Evolutionary conservation across 1,140 invertebrate species (phyloP), one percentile per base, ranked within the genome.

Genomic region (Frieseomelitta varia): DNA sequence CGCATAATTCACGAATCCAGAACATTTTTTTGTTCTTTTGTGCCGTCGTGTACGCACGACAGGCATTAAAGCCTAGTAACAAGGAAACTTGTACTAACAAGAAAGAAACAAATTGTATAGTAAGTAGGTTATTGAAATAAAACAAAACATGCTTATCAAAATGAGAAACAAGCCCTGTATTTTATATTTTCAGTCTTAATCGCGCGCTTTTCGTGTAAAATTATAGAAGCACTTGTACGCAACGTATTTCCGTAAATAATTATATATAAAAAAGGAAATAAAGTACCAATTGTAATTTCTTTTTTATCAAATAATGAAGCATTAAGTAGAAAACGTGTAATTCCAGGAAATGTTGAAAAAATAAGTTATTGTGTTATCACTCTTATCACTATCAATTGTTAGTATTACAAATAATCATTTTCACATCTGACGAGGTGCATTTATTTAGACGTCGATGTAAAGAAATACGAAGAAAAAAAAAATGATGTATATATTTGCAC

Each of bases 71-170:
- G 72, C 74, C 68, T 89, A 86, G 80, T 65, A 84, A 79, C 78
- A 88, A 90, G 80, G 72, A 85, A 86, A 85, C 87, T 91, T 91
- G 93, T 93, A 92, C 85, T 91, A 88, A 92, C 77, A 34, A 68
- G 73, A 88, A 87, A 83, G 77, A 89, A 82, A 90, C 77, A 85
- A 93, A 92, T 91, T 94, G 93, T 93, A 93, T 94, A 93, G 88
- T 89, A 90, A 91, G 89, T 93, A 93, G 92, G 84, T 90, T 91
- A 91, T 85, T 91, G 90, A 90, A 94, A 93, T 93, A 93, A 93
- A 92, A 91, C 78, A n/a, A 89, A 75, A 92, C 79, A 91, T 92
- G 88, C 89, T 92, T 92, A 86, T 90, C 79, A 90, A 68, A 88
- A 91, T 81, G 80, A 87, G 87, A 79, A 91, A 74, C 85, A 82